Evolutionary conservation across 2,888 invertebrate genomes (phyloP), one percentile per base, ranked within the genome.

Genomic region (Sericinus montela): DNA sequence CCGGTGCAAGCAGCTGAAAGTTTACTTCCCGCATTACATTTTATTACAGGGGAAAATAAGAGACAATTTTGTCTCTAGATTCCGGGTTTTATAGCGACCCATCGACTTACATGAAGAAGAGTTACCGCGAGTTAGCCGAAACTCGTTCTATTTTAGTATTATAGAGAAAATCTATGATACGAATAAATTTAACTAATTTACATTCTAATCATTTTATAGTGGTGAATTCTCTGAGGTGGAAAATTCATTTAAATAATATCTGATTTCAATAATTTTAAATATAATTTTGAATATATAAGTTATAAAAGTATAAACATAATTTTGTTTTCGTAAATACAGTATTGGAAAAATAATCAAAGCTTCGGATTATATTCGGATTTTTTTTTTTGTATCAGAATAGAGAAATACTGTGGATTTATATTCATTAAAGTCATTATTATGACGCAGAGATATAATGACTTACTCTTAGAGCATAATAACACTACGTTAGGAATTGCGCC

Each of bases 161-260:
- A 36, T 46, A 10, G 19, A 42, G 42, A 43, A 42, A 43, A 55
- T 53, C 37, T 51, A 51, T 36, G 52, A 43, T 54, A 43, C 32
- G 48, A 52, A 48, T 52, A 50, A 39, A 37, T 47, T 53, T 51
- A 29, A 38, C 39, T 13, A 40, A 48, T 39, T 49, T 40, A 42
- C 51, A 46, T 53, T 55, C 35, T 36, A 15, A 48, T 53, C 32
- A 50, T 45, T 51, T 47, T 44, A 45, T 36, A 40, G 43, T 28
- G 43, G 15, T 29, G 40, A 40, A 44, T 35, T 35, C 32, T 19
- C 28, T 19, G 44, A 29, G 29, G 39, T 36, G 39, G 38, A 45
- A 44, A 45, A 49, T 49, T 44, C 13, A 44, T 49, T 39, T 28
- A 49, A 48, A 44, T 48, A 38, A 44, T 34, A 44, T 48, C 34